A percentile compares a stretch with the other conserved stretches of the same genome.
Evolutionary conservation across 2,888 invertebrate genomes (phyloP).

Genomic region (Drosophila merina): DNA sequence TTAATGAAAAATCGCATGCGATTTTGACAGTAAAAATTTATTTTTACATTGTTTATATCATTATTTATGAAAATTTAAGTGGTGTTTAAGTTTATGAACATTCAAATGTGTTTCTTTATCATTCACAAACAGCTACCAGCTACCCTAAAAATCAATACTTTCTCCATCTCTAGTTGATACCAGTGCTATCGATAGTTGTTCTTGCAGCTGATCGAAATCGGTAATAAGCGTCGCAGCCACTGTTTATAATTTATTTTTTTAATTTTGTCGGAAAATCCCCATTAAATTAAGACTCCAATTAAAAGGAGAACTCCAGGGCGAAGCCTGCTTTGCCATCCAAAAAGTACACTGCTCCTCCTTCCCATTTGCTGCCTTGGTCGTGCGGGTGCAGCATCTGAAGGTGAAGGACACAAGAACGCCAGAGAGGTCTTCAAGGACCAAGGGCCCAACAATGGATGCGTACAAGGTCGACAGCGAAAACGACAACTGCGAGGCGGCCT

Average conservation of each 20-base stretch:
- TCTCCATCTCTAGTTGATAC: neutral
- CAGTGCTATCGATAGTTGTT: neutral
- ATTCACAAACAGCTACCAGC: neutral
- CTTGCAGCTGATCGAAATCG: neutral
- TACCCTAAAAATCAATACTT: neutral
- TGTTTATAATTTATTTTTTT: conserved; percentile 13
- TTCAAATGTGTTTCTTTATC: neutral
- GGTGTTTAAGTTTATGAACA: neutral
- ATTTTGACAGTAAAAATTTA: neutral
- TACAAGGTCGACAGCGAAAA: conserved; percentile 49
- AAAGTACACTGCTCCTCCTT: neutral
- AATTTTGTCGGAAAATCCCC: neutral
- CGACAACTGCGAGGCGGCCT: conserved; percentile 47
- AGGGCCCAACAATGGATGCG: conserved; percentile 49
- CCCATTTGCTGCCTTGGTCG: conserved; percentile 16
- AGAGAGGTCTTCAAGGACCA: conserved; percentile 28
- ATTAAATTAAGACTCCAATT: neutral
- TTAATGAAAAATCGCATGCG: neutral
- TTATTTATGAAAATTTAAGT: too few relatives aligned
- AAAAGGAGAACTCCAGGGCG: conserved; percentile 3
- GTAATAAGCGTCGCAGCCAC: neutral
- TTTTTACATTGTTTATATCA: neutral
- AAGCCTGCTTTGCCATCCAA: conserved; percentile 2
- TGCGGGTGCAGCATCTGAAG: conserved; percentile 34
- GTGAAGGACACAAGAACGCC: conserved; percentile 52